phyloP scores from a whole-genome alignment of 2,888 invertebrate genomes.

The Prosopocoilus inquinatus region DNA sequence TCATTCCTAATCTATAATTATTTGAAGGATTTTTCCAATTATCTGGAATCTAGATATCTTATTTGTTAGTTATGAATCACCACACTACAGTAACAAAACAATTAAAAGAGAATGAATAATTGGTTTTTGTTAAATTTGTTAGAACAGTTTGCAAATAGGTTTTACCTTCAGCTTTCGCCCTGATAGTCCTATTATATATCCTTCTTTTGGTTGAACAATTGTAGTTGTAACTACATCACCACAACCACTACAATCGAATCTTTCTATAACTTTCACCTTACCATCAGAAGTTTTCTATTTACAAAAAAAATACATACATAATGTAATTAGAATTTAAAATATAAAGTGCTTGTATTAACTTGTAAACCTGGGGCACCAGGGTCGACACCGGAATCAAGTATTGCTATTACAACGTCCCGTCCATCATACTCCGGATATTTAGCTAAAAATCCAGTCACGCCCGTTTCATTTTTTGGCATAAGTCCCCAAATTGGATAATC shows the following conservation, averaged over 20 bases:
- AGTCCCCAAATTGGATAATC: slow-evolving; percentile 82
- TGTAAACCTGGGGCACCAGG: slow-evolving; percentile 92
- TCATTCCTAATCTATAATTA: slow-evolving; percentile 83
- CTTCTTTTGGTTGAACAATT: slow-evolving; percentile 67
- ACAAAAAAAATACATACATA: slow-evolving; percentile 34
- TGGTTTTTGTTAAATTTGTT: too few relatives aligned
- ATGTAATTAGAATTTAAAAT: neutral
- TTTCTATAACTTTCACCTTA: slow-evolving; percentile 88
- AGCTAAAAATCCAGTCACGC: slow-evolving; percentile 78
- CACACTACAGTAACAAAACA: neutral
- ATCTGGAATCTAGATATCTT: slow-evolving; percentile 66
- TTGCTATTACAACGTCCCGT: slow-evolving; percentile 85
- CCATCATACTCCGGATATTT: slow-evolving; percentile 93
- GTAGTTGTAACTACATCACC: slow-evolving; percentile 94
- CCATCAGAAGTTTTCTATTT: slow-evolving; percentile 81
- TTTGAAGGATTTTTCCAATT: slow-evolving; percentile 82
- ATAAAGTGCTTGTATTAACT: slow-evolving; percentile 53
- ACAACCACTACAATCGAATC: slow-evolving; percentile 93
- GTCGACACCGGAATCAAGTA: slow-evolving; percentile 97
- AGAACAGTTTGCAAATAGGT: slow-evolving; percentile 2
- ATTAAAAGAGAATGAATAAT: neutral
- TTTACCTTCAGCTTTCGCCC: slow-evolving; percentile 86
- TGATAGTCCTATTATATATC: slow-evolving; percentile 77
- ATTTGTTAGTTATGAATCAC: neutral
- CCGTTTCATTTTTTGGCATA: slow-evolving; percentile 93